Evolutionary conservation across 2,797 vertebrate species (phyloP).

Genomic region (Thaleichthys pacificus): DNA sequence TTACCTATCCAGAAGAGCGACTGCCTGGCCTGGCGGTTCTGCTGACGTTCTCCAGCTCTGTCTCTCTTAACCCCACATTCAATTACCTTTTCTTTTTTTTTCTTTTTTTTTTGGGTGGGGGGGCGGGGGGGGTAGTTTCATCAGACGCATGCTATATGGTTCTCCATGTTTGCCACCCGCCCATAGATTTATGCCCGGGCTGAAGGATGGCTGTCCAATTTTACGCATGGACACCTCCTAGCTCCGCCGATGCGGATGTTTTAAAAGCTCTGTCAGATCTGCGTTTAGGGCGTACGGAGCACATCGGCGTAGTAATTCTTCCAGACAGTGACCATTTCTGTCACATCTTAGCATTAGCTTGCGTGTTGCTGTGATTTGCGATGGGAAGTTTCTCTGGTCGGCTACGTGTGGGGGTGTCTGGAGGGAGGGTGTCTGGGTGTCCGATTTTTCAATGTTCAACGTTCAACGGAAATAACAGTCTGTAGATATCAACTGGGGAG

Average conservation of each 20-base stretch:
- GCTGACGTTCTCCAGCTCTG: neutral
- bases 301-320: slow-evolving; percentile 46
- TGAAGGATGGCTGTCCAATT: slow-evolving; percentile 78
- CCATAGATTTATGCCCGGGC: slow-evolving; percentile 66
- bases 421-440: neutral
- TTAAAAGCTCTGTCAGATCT: slow-evolving; percentile 64
- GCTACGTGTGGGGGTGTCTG: too few species aligned
- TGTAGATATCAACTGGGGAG: too few species aligned
- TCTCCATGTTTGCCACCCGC: slow-evolving; percentile 53
- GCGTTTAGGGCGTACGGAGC: slow-evolving; percentile 53
- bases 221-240: slow-evolving; percentile 66
- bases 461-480: too few species aligned
- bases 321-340: slow-evolving; percentile 45
- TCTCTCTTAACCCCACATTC: slow-evolving; percentile 63
- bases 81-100: slow-evolving; percentile 59
- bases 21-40: neutral
- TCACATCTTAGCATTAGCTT: slow-evolving; percentile 53
- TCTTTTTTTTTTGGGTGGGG: too few species aligned
- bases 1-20: too few species aligned
- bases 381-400: neutral
- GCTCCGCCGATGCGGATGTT: slow-evolving; percentile 49
- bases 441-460: slow-evolving; percentile 22
- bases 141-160: slow-evolving; percentile 57
- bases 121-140: slow-evolving; percentile 33
- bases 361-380: slow-evolving; percentile 43